phyloP scores from a whole-genome alignment of 2,888 invertebrate genomes.

The Druceiella hillmani region DNA sequence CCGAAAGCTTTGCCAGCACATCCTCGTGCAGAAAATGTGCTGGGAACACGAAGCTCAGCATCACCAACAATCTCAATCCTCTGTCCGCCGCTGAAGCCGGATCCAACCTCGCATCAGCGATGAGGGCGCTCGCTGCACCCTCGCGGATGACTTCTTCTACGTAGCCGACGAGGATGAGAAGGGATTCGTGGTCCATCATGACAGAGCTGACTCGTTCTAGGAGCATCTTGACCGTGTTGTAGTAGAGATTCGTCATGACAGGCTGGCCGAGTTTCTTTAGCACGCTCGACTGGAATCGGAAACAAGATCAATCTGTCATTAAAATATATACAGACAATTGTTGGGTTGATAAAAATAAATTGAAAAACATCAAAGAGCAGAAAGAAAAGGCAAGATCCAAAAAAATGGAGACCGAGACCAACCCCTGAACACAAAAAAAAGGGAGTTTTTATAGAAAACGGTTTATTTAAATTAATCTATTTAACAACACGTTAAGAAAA shows the following conservation, averaged over 20 bases:
- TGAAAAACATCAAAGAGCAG: too few species aligned
- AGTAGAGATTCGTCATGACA: constrained; percentile 91
- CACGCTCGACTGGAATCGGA: constrained; percentile 59
- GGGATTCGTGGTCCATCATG: constrained; percentile 88
- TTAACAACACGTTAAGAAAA: too few species aligned
- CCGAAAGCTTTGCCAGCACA: constrained; percentile 69
- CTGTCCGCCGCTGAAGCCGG: constrained; percentile 80
- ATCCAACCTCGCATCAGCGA: constrained; percentile 62
- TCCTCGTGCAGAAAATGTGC: constrained; percentile 87
- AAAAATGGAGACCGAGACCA: too few species aligned
- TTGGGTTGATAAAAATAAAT: too few species aligned
- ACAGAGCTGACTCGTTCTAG: constrained; percentile 93
- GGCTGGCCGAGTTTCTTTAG: constrained; percentile 92
- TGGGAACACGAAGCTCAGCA: constrained; percentile 89
- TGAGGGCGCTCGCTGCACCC: constrained; percentile 53
- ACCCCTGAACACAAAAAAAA: too few species aligned
- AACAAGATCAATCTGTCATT: not conserved
- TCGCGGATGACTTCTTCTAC: constrained; percentile 70
- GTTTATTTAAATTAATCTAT: too few species aligned
- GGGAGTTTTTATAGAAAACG: too few species aligned
- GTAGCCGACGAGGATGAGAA: constrained; percentile 63
- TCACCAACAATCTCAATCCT: constrained; percentile 82
- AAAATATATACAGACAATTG: too few species aligned
- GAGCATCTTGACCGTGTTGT: constrained; percentile 93
- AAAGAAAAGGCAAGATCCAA: too few species aligned